Evolutionary conservation across 2,113 vertebrate genomes (phyloP), one percentile per base, ranked within the genome.

Genomic region (Hippocampus zosterae): DNA sequence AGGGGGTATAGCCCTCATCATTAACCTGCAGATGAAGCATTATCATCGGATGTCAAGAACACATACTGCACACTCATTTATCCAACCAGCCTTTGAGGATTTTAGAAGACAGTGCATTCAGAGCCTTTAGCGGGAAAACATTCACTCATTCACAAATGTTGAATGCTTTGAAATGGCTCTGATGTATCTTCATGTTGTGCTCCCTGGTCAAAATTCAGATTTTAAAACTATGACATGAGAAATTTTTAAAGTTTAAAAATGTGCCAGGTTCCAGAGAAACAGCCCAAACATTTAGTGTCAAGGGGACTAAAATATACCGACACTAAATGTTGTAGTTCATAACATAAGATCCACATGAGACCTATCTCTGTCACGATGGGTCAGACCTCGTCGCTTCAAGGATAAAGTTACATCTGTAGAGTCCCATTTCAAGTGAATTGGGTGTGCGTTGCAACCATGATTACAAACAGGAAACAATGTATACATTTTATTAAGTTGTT

Each of bases 1-100:
- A 90, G 41, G 97, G 97, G 18, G 97, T 99, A 78, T 99, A 99
- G 40, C 97, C 97, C 86, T 99, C 97, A 86, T 99, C 97, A 83
- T 99, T 99, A 5, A 99, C 97, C 90, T 91, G 66, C 48, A 77
- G 42, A 65, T 16, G 21, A 64, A 42, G 0, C 21, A 44, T 0
- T 11, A 44, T 9, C n/a, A 46, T 48, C 2, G 27, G 15, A 46
- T 27, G 23, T 65, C 48, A 46, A 27, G 12, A 44, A 25, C n/a
- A 13, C 40, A 64, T 40, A 19, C 21, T 41, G 19, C 37, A 64
- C 10, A 12, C 5, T 44, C 21, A 5, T 37, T 15, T 27, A 33
- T 62, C 16, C 60, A 61, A 37, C 3, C 18, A 5, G 10, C 21
- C 18, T 12, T 63, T n/a, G 18, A 27, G 7, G 23, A 65, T 11